Evolutionary conservation across 2,888 invertebrate species (phyloP), one percentile per base, ranked within the genome.

Genomic region (Drosophila formosana): DNA sequence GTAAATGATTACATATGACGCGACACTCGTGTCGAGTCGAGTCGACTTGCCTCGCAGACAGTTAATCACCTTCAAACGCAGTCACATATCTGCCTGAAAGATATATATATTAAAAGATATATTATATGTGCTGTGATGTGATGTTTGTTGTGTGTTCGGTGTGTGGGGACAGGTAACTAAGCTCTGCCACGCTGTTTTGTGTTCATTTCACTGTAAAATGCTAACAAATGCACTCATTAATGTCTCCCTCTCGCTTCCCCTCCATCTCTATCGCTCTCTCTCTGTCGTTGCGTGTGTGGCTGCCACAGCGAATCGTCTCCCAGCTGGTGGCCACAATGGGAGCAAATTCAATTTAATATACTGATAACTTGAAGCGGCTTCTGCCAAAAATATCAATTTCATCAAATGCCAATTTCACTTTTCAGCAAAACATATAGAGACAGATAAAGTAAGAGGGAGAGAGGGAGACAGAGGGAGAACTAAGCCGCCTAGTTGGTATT

Each of bases 201-300:
- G 61, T 77, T 80, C 74, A 74, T 80, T 82, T 80, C 73, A 66
- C 75, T 72, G 32, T 81, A 57, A 80, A 83, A 84, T 82, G 67
- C 82, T 67, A 78, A 72, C 88, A 84, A 82, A 82, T 87, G 70
- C 62, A 75, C 60, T 82, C 75, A 70, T 81, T 75, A 81, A 62
- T 66, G 63, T 56, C 32, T 7, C 18, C 13, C 56, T 34, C 56
- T 11, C 37, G 34, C 37, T 46, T 4, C 3, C 9, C 7, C 25
- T 57, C n/a, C 4, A 13, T 4, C 25, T n/a, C 25, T 55, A 2
- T 13, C 46, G 7, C 45, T 45, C 50, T 58, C 41, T 50, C 9
- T 39, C 26, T 41, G 13, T 49, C 4, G 61, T 39, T 13, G 32
- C 39, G 51, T 57, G 41, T 58, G 55, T 61, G 62, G 34, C 46